Conservation (phyloP, 1,140 invertebrate genomes). For the Cheumatopsyche charites region DNA sequence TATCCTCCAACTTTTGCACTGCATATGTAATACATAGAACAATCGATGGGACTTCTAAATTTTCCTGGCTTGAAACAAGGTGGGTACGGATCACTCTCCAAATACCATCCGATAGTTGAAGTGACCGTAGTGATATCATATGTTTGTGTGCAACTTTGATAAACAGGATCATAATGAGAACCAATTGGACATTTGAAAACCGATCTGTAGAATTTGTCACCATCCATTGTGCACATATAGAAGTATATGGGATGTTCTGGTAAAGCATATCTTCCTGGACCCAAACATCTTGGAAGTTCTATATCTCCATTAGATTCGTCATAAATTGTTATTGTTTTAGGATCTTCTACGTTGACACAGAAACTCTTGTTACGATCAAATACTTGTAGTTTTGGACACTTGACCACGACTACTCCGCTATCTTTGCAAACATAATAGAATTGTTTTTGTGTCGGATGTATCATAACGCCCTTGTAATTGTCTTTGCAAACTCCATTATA, state of each 20-base stretch:
- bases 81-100: slow-evolving; percentile 51
- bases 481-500: slow-evolving; percentile 53
- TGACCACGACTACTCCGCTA: slow-evolving; percentile 53
- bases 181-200: slow-evolving; percentile 51
- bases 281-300: slow-evolving; percentile 41
- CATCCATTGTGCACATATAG: slow-evolving; percentile 52
- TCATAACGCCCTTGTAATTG: slow-evolving; percentile 53
- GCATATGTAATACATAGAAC: slow-evolving; percentile 55
- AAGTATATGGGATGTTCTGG: slow-evolving; percentile 51
- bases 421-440: slow-evolving; percentile 55
- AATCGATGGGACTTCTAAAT: slow-evolving; percentile 54
- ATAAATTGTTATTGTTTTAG: slow-evolving; percentile 36
- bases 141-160: slow-evolving; percentile 49
- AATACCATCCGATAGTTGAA: slow-evolving; percentile 34
- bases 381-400: slow-evolving; percentile 52
- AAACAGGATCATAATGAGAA: slow-evolving; percentile 51
- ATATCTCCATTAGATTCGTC: slow-evolving; percentile 40
- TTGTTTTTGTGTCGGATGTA: slow-evolving; percentile 53
- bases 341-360: slow-evolving; percentile 36
- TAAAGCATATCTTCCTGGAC: slow-evolving; percentile 51
- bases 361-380: slow-evolving; percentile 36
- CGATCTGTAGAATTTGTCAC: slow-evolving; percentile 42
- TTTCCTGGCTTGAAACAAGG: slow-evolving; percentile 51
- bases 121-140: slow-evolving; percentile 48
- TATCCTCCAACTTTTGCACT: slow-evolving; percentile 49